Evolutionary conservation across 2,113 vertebrate genomes (phyloP).

Genomic region (Erythrolamprus reginae): DNA sequence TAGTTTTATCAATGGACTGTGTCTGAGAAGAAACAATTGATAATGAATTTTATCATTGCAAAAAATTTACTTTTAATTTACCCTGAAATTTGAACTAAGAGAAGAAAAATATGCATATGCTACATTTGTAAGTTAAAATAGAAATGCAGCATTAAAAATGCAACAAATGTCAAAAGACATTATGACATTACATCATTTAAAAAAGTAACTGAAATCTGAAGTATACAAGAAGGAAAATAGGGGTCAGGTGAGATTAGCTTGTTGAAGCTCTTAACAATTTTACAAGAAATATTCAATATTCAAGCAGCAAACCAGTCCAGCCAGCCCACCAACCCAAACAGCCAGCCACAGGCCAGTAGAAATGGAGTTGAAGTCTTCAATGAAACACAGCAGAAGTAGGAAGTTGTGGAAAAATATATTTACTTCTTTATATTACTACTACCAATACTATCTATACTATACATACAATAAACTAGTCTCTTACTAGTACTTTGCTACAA

Average conservation of each 20-base stretch:
- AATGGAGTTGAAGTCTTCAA: too few relatives aligned
- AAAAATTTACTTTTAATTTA: slow-evolving; percentile 27
- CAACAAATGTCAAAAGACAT: neutral
- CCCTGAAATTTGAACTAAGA: neutral
- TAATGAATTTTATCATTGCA: slow-evolving; percentile 45
- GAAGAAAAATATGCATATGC: slow-evolving; percentile 6
- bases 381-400: too few relatives aligned
- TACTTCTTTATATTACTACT: too few relatives aligned
- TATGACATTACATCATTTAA: neutral
- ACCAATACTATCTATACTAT: too few relatives aligned
- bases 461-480: too few relatives aligned
- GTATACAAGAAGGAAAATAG: neutral
- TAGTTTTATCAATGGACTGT: slow-evolving; percentile 37
- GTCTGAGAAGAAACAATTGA: slow-evolving; percentile 44
- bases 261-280: neutral
- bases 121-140: neutral
- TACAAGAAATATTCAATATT: neutral
- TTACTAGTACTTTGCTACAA: too few relatives aligned
- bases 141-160: neutral
- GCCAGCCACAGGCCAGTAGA: too few relatives aligned
- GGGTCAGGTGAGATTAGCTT: neutral
- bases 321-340: too few relatives aligned
- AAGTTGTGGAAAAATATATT: too few relatives aligned
- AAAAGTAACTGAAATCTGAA: neutral
- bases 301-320: too few relatives aligned